Conservation (phyloP, 2,113 vertebrate species). For the Syrmaticus mikado region DNA sequence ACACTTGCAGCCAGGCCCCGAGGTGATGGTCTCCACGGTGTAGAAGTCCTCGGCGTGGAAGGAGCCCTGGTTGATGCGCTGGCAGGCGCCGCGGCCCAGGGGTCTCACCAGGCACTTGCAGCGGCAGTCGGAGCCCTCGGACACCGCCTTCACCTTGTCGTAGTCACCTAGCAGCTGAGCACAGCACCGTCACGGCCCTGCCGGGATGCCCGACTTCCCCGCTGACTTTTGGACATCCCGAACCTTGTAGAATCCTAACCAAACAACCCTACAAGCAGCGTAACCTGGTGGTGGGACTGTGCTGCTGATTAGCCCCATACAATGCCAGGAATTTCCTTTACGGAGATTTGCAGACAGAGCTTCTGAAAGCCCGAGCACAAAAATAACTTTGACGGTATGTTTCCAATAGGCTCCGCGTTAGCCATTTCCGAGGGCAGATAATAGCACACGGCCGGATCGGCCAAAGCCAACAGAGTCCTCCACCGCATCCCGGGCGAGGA, state of each 20-base stretch:
- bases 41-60: conserved; percentile 85
- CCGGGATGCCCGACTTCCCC: not conserved
- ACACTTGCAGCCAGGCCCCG: conserved; percentile 92
- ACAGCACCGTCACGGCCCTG: not conserved
- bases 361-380: conserved; percentile 37
- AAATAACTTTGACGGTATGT: conserved; percentile 39
- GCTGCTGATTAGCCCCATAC: conserved; percentile 53
- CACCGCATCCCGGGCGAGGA: conserved; percentile 16
- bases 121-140: conserved; percentile 91
- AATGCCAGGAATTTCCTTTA: conserved; percentile 68
- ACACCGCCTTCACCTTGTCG: conserved; percentile 95
- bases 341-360: not conserved
- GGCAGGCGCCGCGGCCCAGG: conserved; percentile 88
- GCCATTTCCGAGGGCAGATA: conserved; percentile 36
- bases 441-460: not conserved
- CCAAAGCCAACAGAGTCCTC: conserved; percentile 30
- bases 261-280: not conserved
- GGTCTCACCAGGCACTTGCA: conserved; percentile 96
- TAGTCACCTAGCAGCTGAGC: conserved; percentile 94
- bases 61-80: conserved; percentile 81
- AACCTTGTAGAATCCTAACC: not conserved
- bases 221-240: not conserved
- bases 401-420: conserved; percentile 33
- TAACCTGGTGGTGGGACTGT: conserved; percentile 1
- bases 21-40: conserved; percentile 93